Evolutionary conservation across 1,140 invertebrate species (phyloP).

Genomic region (Macrobrachium rosenbergii): DNA sequence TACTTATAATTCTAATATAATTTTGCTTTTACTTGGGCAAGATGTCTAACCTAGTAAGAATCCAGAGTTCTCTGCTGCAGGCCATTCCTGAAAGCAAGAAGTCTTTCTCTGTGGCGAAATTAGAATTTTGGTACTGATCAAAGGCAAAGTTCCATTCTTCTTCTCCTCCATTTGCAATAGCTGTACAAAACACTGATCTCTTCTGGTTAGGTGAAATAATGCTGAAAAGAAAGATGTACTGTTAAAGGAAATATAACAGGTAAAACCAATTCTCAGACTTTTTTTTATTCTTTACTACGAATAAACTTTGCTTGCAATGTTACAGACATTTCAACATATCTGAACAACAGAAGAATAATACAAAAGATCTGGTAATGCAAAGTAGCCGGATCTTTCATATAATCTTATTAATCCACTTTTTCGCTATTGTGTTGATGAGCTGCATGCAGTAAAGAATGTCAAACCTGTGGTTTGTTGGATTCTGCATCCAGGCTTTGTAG

Average conservation of each 20-base stretch:
- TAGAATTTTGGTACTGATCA: slow-evolving; percentile 68
- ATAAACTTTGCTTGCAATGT: neutral
- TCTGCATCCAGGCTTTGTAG: slow-evolving; percentile 68
- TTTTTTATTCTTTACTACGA: neutral
- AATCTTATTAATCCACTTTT: no score
- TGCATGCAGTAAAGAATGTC: slow-evolving; percentile 3
- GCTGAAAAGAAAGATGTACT: neutral
- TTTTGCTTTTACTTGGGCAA: neutral
- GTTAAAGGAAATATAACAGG: neutral
- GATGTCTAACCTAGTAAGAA: slow-evolving; percentile 70
- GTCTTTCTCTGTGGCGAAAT: slow-evolving; percentile 74
- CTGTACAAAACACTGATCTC: slow-evolving; percentile 71
- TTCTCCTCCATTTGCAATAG: slow-evolving; percentile 70
- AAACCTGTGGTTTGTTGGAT: slow-evolving; percentile 66
- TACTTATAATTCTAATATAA: no score
- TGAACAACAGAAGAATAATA: neutral
- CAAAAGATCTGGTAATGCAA: neutral
- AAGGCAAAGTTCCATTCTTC: slow-evolving; percentile 72
- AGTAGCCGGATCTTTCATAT: no score
- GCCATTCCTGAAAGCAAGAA: slow-evolving; percentile 78
- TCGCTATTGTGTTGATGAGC: neutral
- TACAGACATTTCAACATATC: neutral
- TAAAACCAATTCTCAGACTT: neutral
- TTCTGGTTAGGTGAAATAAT: slow-evolving; percentile 71
- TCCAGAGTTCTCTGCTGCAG: slow-evolving; percentile 74